A percentile compares a stretch with the other conserved stretches of the same genome.
Conservation (phyloP, 2,113 vertebrate species). For the Loxodonta africana region DNA sequence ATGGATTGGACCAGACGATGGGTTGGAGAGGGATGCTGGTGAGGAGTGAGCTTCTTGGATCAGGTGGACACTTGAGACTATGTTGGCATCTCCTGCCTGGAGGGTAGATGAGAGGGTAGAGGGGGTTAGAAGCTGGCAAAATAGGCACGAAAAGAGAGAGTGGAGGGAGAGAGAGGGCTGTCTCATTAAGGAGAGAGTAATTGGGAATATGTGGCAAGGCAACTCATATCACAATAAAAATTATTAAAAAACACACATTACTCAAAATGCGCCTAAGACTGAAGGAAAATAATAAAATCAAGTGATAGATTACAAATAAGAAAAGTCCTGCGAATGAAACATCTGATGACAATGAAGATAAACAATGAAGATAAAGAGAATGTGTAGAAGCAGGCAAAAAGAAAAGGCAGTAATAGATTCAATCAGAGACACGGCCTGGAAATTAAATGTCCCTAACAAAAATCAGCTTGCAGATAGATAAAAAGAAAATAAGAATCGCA, state of each 20-base stretch:
- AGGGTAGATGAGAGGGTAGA: too few species aligned
- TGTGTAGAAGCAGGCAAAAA: conserved; percentile 52
- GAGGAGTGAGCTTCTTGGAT: too few species aligned
- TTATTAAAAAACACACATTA: conserved; percentile 69
- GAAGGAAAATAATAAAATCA: conserved; percentile 81
- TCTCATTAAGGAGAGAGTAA: too few species aligned
- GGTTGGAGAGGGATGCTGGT: too few species aligned
- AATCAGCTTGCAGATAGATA: conserved; percentile 32
- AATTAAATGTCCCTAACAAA: conserved; percentile 73
- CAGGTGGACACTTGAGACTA: too few species aligned
- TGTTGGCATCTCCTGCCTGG: too few species aligned
- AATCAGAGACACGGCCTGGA: conserved; percentile 56
- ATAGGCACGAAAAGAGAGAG: too few species aligned
- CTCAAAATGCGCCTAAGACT: conserved; percentile 59
- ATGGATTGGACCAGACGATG: too few species aligned
- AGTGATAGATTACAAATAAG: conserved; percentile 79
- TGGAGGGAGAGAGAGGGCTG: too few species aligned
- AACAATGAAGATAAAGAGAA: conserved; percentile 74
- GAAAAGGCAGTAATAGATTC: conserved; percentile 66
- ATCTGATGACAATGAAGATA: conserved; percentile 67
- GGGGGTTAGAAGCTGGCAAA: too few species aligned
- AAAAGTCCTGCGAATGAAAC: conserved; percentile 73
- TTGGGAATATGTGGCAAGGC: too few species aligned
- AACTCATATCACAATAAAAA: too few species aligned
- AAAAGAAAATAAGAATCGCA: conserved; percentile 68